These are phyloP conservation scores for Cricetomys ansorgei DNA, from an alignment of 2,113 vertebrate species.

Conservation along the genomic window DNA sequence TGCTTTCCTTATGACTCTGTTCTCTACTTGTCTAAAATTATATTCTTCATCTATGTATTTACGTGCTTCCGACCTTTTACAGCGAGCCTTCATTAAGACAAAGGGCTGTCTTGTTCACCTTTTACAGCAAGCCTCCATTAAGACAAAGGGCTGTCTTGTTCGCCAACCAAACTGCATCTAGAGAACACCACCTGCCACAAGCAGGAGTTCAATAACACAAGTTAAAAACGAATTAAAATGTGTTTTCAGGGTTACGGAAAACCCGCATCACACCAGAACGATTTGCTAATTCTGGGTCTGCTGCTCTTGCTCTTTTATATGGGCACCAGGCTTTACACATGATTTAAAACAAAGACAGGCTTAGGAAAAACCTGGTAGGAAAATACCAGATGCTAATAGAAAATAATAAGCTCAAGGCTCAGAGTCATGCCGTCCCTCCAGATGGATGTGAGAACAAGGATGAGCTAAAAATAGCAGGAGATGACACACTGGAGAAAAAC, in stretches of 20 bases:
- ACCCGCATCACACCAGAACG: background rate
- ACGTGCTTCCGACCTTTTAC: background rate
- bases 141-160: background rate
- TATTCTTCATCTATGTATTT: background rate
- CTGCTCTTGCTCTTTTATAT: background rate
- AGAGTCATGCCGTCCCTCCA: background rate
- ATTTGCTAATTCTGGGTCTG: background rate
- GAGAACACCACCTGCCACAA: background rate
- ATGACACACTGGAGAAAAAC: background rate
- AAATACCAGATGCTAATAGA: background rate
- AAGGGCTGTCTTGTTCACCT: background rate
- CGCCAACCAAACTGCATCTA: background rate
- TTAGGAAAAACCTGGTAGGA: conserved; percentile 21
- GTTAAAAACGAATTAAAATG: background rate
- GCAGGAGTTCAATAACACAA: background rate
- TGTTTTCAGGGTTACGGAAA: background rate
- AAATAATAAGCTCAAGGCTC: background rate
- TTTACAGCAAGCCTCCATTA: background rate
- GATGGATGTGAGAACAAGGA: background rate
- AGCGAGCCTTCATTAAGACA: background rate
- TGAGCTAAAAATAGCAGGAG: background rate
- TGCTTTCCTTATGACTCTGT: background rate
- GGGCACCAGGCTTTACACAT: background rate
- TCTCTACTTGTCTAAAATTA: background rate
- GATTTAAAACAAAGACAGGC: background rate